Evolutionary conservation across 2,797 vertebrate species (phyloP), one percentile per base, ranked within the genome.

Genomic region (Lindbergichthys nudifrons): DNA sequence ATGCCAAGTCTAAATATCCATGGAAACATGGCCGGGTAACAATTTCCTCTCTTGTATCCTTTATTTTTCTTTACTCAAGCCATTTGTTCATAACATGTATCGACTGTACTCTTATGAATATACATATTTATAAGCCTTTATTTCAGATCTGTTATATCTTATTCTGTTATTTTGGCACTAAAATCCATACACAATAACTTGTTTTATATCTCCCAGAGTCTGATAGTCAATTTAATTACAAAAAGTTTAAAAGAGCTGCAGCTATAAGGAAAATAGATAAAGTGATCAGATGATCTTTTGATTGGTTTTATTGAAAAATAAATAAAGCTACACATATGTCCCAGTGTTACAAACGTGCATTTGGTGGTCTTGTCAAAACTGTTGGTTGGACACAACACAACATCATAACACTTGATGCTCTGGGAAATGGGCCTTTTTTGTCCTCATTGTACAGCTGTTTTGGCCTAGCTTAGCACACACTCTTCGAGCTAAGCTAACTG

Each of bases 1-100:
- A 54, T 67, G 75, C 77, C 79, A 86, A 70, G 39, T 64, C 32
- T 46, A 39, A 18, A 65, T 64, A 48, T 58, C 43, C 70, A 80
- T 77, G 68, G 71, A 73, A 89, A 73, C 52, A 10, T 39, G 58
- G 16, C 52, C 12, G 32, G 19, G 11, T 16, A 43, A 60, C 13
- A 19, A 41, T 67, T 10, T 71, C 9, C 51, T 57, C 53, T n/a
- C 52, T 45, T 52, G 3, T 5, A 1, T 62, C 4, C 2, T 42
- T 41, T 16, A 42, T 18, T 18, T 47, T 30, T 63, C 18, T 60
- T 69, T 68, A 10, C 30, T 52, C 6, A 23, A 30, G 10, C 36
- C n/a, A 47, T 57, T 52, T 57, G 50, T 68, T 59, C 14, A 6
- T 4, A n/a, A 15, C 3, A 21, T 32, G 10, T 51, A 10, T n/a